These are phyloP conservation scores for Aporophyla nigra DNA, from an alignment of 2,888 invertebrate species.

Conservation along the genomic window DNA sequence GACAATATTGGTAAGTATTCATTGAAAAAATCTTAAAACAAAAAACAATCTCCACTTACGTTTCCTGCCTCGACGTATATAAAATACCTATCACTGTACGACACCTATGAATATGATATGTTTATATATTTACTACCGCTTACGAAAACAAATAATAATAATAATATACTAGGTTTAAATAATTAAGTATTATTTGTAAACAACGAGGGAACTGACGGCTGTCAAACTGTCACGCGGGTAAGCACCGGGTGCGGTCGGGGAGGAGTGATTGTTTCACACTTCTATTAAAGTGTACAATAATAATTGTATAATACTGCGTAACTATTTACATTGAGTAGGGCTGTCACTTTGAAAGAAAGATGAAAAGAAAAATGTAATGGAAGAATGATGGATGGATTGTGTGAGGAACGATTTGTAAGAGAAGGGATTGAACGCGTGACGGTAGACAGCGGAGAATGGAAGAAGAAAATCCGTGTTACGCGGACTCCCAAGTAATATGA, in stretches of 20 bases:
- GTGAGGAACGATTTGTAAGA: too few species aligned
- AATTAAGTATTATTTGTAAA: constrained; percentile 13
- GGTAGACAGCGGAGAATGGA: too few species aligned
- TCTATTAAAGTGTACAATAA: constrained; percentile 7
- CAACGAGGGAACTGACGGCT: not conserved
- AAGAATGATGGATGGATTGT: too few species aligned
- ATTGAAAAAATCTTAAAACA: not conserved
- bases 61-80: not conserved
- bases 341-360: constrained; percentile 11
- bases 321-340: constrained; percentile 15
- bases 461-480: too few species aligned
- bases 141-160: constrained; percentile 13
- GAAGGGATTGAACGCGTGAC: too few species aligned
- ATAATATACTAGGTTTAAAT: not conserved
- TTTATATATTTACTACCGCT: not conserved
- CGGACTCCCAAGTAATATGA: too few species aligned
- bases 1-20: not conserved
- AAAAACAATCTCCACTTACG: not conserved
- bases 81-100: constrained; percentile 6
- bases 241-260: not conserved
- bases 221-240: constrained; percentile 15
- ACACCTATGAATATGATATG: not conserved
- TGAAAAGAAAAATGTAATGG: too few species aligned
- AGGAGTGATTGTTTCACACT: constrained; percentile 12
- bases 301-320: constrained; percentile 21